These are phyloP conservation scores for Aurelia aurita DNA, from an alignment of 30 jellyfish, hydroid and myxozoan species.

Conservation along the genomic window DNA sequence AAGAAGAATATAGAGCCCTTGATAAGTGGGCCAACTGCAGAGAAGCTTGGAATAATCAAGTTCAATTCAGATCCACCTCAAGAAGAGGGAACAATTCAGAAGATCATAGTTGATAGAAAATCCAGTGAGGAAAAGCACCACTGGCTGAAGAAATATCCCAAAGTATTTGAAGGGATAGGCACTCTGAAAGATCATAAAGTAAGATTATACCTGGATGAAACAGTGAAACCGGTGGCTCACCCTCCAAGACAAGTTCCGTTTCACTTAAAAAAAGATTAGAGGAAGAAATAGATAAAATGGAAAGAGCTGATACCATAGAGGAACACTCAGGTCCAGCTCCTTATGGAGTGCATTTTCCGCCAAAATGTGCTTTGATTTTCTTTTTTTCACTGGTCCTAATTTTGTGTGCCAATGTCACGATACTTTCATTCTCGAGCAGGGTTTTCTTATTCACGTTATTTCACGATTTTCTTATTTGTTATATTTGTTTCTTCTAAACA, in stretches of 20 bases:
- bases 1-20: constrained; percentile 35
- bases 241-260: constrained; percentile 63
- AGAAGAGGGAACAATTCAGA: background rate
- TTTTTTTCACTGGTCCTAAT: background rate
- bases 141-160: background rate
- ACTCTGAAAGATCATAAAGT: constrained; percentile 9
- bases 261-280: constrained; percentile 43
- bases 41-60: constrained; percentile 30
- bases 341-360: constrained; percentile 19
- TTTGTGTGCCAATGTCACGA: background rate
- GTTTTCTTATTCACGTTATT: background rate
- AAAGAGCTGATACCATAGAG: constrained; percentile 48
- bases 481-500: background rate
- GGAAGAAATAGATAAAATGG: constrained; percentile 55
- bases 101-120: background rate
- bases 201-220: constrained; percentile 8
- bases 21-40: constrained; percentile 49
- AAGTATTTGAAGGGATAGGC: constrained; percentile 17
- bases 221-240: background rate
- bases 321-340: constrained; percentile 70
- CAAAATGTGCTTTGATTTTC: constrained; percentile 1
- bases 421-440: background rate
- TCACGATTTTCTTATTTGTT: no score
- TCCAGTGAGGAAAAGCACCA: background rate
- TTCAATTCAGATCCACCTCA: background rate